phyloP scores from a whole-genome alignment of 2,113 vertebrate genomes.

The Cyrtonyx montezumae region DNA sequence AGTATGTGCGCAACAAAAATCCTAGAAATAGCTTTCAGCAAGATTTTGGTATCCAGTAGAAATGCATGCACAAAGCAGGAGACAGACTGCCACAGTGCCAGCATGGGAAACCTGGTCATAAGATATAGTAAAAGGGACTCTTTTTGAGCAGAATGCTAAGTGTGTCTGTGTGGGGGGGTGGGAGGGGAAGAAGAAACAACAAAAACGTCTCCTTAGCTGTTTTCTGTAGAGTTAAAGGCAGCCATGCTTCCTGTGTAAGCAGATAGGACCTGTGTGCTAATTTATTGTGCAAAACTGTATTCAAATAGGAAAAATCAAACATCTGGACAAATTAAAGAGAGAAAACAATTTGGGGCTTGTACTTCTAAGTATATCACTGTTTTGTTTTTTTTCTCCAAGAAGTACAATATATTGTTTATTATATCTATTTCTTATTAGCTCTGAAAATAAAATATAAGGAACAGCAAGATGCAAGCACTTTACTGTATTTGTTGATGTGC shows the following conservation, averaged over 20 bases:
- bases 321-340: neutral
- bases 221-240: neutral
- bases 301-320: neutral
- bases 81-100: neutral
- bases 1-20: accelerated
- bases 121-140: neutral
- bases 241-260: neutral
- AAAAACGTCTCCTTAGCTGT: neutral
- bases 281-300: neutral
- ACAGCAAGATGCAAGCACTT: neutral
- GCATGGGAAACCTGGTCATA: neutral
- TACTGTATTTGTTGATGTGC: neutral
- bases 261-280: neutral
- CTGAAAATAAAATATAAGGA: neutral
- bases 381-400: neutral
- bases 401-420: neutral
- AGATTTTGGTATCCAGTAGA: neutral
- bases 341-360: neutral
- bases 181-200: neutral
- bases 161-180: too few species aligned
- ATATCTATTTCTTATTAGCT: neutral
- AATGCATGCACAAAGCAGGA: neutral
- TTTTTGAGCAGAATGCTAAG: neutral
- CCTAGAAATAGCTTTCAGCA: neutral
- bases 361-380: neutral